Evolutionary conservation across 2,113 vertebrate genomes (phyloP).

Genomic region (Fulmarus glacialis): DNA sequence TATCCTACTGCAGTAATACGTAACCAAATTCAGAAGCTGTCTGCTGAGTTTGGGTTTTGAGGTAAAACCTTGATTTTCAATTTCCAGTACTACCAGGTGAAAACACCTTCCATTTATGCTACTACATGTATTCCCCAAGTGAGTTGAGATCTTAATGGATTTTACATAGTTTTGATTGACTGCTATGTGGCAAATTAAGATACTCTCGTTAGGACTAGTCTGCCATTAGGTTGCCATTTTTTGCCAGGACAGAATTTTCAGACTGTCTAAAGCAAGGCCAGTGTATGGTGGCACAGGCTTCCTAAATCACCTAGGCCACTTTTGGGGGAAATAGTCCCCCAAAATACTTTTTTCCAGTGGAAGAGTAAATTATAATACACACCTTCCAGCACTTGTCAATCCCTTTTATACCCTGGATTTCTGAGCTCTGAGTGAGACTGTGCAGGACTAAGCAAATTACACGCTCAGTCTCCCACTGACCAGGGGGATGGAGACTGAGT

Average conservation of each 20-base stretch:
- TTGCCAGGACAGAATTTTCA: background rate
- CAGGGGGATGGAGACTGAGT: background rate
- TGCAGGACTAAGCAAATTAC: background rate
- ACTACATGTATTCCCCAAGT: background rate
- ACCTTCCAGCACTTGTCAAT: background rate
- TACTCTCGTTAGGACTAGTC: background rate
- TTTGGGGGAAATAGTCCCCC: background rate
- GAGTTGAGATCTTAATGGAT: background rate
- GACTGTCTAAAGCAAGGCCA: background rate
- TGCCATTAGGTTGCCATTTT: background rate
- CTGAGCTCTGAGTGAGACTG: background rate
- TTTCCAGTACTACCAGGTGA: background rate
- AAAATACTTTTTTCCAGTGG: background rate
- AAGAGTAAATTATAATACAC: background rate
- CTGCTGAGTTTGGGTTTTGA: background rate
- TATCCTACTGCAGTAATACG: background rate
- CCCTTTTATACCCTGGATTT: background rate
- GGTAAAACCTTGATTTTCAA: background rate
- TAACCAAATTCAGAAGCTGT: background rate
- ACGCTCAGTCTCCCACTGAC: background rate
- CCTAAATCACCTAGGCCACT: background rate
- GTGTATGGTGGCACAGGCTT: background rate
- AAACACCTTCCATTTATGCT: background rate
- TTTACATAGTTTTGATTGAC: background rate
- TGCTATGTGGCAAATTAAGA: background rate